A percentile compares a stretch with the other conserved stretches of the same genome.
phyloP scores from a whole-genome alignment of 2,797 vertebrate species.

The Hyperoplus lanceolatus region DNA sequence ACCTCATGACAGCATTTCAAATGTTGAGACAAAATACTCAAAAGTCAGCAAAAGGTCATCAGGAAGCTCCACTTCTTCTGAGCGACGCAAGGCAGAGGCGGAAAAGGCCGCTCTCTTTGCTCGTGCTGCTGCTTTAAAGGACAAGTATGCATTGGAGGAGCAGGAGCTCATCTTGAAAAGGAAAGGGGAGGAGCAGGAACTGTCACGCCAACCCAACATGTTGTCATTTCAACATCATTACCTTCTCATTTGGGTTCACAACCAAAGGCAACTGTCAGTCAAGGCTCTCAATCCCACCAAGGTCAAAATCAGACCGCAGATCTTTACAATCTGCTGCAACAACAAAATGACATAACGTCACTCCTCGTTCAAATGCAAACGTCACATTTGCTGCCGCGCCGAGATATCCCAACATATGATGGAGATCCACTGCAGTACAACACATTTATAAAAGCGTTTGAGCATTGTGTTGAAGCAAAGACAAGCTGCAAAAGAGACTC shows the following conservation, averaged over 20 bases:
- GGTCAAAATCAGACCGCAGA: not conserved
- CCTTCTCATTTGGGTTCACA: not conserved
- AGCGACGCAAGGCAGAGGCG: not conserved
- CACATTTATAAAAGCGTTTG: not conserved
- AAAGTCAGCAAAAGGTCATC: not conserved
- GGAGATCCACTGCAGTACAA: not conserved
- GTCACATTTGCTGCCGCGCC: not conserved
- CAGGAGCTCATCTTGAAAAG: not conserved
- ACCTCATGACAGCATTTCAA: not conserved
- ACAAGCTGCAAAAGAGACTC: not conserved
- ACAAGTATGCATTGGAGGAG: too few species aligned
- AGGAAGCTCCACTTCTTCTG: not conserved
- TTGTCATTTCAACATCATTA: too few species aligned
- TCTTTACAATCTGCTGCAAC: not conserved
- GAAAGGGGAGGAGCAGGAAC: not conserved
- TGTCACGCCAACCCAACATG: too few species aligned
- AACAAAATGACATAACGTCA: not conserved
- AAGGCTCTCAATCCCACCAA: not conserved
- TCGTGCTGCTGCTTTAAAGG: not conserved
- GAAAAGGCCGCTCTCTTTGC: not conserved
- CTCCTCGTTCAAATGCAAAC: conserved; percentile 6
- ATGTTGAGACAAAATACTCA: not conserved
- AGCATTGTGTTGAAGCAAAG: not conserved
- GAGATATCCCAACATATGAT: not conserved
- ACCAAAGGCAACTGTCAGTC: not conserved